Base-by-base conservation (phyloP, 2,113 vertebrate species). In the Spea multiplicata region DNA sequence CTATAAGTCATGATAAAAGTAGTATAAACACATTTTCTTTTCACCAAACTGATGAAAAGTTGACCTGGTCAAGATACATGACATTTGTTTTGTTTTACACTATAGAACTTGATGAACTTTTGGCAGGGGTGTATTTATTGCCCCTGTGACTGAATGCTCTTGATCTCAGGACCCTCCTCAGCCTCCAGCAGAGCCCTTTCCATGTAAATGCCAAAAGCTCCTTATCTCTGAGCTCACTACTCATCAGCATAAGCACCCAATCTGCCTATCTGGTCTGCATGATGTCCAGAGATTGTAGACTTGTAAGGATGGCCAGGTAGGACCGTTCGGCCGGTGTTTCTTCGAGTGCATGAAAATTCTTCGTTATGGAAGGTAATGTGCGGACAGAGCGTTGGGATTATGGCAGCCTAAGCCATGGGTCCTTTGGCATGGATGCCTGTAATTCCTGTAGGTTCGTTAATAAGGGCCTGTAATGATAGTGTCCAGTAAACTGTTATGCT, bases 341-440 rank as follows among this genome's bases (percentile, higher is more conserved):
- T 85, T 83, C 85, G 88, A 85, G 91, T 92, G 88, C 91, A 89
- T 84, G 88, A 88, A 82, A 87, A 90, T 82, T 87, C 83, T 86
- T 74, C 84, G 84, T 87, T 78, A 87, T 89, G 86, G 89, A 92
- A 88, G 90, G 88, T 92, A 86, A 90, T 80, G 70, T 74, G 68
- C 14, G 81, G 47, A 61, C 44, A 91, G 92, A 93, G 91, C 90
- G 5, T 30, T 13, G 4, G n/a, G 16, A 45, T 50, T 17, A 44
- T 67, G 30, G 8, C 30, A 4, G 10, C 3, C 30, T 16, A 47
- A 47, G 55, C 17, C 59, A 7, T 4, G 59, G 13, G 14, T 55
- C 44, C 73, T 65, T 17, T 17, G 9, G 2, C 8, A 30, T 44
- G 17, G 8, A 47, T 44, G 46, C 61, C 61, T 66, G 46, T 46